These are phyloP conservation scores for Petrophora chlorosata DNA, from an alignment of 2,888 invertebrate species.

Conservation along the genomic window DNA sequence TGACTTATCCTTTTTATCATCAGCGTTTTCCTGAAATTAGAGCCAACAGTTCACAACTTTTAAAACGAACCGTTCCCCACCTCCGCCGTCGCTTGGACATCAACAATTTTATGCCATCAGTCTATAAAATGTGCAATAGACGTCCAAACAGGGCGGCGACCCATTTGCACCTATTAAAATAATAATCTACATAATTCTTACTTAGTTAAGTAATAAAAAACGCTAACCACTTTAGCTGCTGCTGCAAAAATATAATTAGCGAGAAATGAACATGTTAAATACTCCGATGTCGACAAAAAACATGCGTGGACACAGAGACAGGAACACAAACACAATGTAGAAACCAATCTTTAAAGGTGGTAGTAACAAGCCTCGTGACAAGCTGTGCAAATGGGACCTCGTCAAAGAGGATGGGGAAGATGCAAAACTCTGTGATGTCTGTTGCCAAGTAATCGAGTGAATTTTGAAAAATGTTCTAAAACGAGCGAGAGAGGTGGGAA, in stretches of 20 bases:
- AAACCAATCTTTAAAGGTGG: conserved; percentile 54
- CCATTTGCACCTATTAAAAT: conserved; percentile 74
- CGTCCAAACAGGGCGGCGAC: conserved; percentile 70
- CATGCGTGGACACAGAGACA: conserved; percentile 83
- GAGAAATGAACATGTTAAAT: conserved; percentile 37
- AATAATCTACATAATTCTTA: conserved; percentile 31
- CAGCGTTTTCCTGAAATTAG: conserved; percentile 76
- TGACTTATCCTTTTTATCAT: conserved; percentile 86
- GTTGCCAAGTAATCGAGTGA: conserved; percentile 56
- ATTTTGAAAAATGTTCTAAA: conserved; percentile 38
- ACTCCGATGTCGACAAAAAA: conserved; percentile 62
- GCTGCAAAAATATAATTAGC: conserved; percentile 52
- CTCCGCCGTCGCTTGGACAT: conserved; percentile 62
- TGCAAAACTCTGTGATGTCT: conserved; percentile 64
- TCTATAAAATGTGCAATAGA: background rate
- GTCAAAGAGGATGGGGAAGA: conserved; percentile 67
- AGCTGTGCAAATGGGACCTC: conserved; percentile 81
- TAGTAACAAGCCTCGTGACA: conserved; percentile 52
- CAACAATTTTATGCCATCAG: background rate
- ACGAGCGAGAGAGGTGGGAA: conserved; percentile 26
- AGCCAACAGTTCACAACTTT: conserved; percentile 59
- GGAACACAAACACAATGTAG: conserved; percentile 55
- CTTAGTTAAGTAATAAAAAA: conserved; percentile 22
- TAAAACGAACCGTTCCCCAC: conserved; percentile 58
- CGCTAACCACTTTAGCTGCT: conserved; percentile 39